Base-by-base conservation (phyloP, 2,888 invertebrate species). In the Matsumyia berberina region DNA sequence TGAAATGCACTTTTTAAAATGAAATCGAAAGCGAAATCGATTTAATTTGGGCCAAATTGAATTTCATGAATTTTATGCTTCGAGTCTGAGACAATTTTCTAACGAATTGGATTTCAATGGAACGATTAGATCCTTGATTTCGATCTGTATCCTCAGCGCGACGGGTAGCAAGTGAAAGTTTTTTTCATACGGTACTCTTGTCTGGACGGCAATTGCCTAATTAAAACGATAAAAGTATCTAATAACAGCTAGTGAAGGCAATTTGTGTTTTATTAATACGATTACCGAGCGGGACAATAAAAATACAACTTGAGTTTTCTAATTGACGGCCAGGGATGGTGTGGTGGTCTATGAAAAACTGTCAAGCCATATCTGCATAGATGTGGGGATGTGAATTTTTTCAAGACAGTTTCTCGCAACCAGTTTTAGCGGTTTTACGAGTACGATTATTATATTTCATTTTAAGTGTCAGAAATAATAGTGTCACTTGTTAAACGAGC, bases 1-100 rank as follows among this genome's bases (percentile, higher is more conserved):
- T 53, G 67, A 67, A 67, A 33, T 77, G 76, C 76, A 67, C 39
- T 70, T 78, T 49, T 70, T 31, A 29, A 70, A 85, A 81, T 72
- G 86, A 86, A 86, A 86, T 76, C 78, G 86, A 86, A 86, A 86
- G 86, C 86, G 72, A 86, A 72, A 77, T 77, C 72, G 49, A 69
- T 81, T 77, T 81, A 80, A 85, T 80, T 51, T 85, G 60, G 85
- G 74, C 58, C 85, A 76, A 51, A 51, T 42, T 69, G 51, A 66
- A 64, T 69, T 69, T 79, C 69, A 44, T 69, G 33, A 53, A 74
- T 67, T 55, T 55, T 55, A 17, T 42, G 62, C 33, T 24, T 46
- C 19, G 46, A 51, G 5, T 17, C 12, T 4, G 33, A 33, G 12
- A 46, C 58, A 5, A 17, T 55, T 24, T 46, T 55, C 37, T 35